Percentiles rank a stretch among this genome's conserved stretches.
Conservation (phyloP, 2,888 invertebrate species). For the Alsophila aescularia region DNA sequence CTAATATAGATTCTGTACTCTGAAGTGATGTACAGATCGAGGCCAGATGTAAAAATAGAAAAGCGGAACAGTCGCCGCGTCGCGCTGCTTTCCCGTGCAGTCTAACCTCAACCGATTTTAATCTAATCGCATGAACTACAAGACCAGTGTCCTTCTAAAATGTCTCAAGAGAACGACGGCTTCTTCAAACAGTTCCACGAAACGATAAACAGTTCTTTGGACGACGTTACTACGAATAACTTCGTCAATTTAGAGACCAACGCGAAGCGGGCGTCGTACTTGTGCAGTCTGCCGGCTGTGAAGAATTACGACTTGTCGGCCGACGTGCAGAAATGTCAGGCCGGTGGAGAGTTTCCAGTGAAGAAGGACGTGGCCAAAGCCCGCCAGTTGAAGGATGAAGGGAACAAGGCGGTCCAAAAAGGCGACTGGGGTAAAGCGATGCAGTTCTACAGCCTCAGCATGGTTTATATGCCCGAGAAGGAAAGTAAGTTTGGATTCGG, state of each 20-base stretch:
- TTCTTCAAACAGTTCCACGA: conserved; percentile 88
- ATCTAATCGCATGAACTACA: conserved; percentile 38
- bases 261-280: conserved; percentile 86
- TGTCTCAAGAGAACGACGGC: conserved; percentile 70
- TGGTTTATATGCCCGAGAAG: conserved; percentile 87
- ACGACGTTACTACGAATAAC: conserved; percentile 85
- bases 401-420: conserved; percentile 89
- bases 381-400: conserved; percentile 87
- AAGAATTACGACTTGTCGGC: conserved; percentile 78
- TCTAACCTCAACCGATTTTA: conserved; percentile 56
- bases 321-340: conserved; percentile 66
- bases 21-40: conserved; percentile 64
- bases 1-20: conserved; percentile 46
- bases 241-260: conserved; percentile 87
- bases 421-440: conserved; percentile 89
- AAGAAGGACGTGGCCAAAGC: conserved; percentile 86
- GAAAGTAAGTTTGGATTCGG: conserved; percentile 82
- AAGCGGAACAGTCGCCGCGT: conserved; percentile 53
- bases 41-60: conserved; percentile 78
- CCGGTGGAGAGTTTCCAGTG: conserved; percentile 65
- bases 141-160: conserved; percentile 42
- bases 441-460: conserved; percentile 88
- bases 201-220: conserved; percentile 80
- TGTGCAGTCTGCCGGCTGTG: conserved; percentile 81
- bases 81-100: conserved; percentile 58